Percentiles rank a stretch among this genome's conserved stretches.
Conservation (phyloP, 2,797 vertebrate genomes). For the Pangasius macronema region DNA sequence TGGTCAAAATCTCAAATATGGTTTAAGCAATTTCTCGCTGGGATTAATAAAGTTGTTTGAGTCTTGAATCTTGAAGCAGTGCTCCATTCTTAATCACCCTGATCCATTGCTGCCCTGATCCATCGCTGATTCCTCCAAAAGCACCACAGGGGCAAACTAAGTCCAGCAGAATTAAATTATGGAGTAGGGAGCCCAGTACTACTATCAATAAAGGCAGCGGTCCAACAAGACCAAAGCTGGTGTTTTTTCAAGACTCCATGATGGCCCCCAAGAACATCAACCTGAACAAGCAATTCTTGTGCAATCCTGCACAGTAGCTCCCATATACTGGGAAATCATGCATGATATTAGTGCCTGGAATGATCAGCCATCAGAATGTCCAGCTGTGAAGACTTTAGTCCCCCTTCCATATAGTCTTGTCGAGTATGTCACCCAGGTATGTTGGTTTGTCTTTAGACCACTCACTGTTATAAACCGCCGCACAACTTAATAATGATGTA, state of each 20-base stretch:
- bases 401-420: too few species aligned
- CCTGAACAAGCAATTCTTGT: not conserved
- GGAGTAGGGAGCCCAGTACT: not conserved
- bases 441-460: too few species aligned
- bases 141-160: not conserved
- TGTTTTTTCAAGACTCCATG: not conserved
- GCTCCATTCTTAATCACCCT: not conserved
- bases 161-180: not conserved
- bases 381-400: not conserved
- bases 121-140: not conserved
- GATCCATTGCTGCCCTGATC: not conserved
- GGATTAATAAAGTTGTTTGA: too few species aligned
- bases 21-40: too few species aligned
- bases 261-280: not conserved
- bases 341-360: not conserved
- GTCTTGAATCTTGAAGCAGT: not conserved
- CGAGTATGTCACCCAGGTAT: too few species aligned
- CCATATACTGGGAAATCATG: not conserved
- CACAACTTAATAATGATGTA: not conserved
- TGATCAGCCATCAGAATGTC: not conserved
- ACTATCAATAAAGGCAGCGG: not conserved
- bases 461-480: too few species aligned
- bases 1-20: not conserved
- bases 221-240: not conserved
- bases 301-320: not conserved